Conservation (phyloP, 2,113 vertebrate genomes). For the Panthera leo region DNA sequence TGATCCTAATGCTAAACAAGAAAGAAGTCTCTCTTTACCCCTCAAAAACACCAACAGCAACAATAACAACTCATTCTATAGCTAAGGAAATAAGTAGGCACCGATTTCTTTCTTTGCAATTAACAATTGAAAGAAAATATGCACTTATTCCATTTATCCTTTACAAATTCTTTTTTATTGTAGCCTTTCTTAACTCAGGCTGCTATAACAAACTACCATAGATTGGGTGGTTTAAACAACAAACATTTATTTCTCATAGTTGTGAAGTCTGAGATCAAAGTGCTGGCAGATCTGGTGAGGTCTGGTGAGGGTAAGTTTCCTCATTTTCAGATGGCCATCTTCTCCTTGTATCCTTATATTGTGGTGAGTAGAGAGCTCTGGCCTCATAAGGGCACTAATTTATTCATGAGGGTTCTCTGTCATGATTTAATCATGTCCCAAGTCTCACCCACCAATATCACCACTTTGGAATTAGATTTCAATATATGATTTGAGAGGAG, state of each 20-base stretch:
- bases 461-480: not conserved
- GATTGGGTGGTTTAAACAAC: not conserved
- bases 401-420: not conserved
- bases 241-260: not conserved
- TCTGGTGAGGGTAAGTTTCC: not conserved
- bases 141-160: not conserved
- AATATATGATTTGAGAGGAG: not conserved
- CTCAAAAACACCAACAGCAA: not conserved
- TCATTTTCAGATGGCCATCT: not conserved
- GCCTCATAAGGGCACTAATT: not conserved
- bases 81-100: not conserved
- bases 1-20: not conserved
- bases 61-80: not conserved
- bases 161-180: not conserved
- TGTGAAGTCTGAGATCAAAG: not conserved
- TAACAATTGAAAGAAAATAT: not conserved
- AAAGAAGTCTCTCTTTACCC: not conserved
- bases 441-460: not conserved
- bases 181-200: not conserved
- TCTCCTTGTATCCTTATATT: not conserved
- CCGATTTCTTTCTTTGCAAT: not conserved
- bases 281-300: not conserved
- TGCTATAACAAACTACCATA: not conserved
- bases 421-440: not conserved
- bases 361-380: not conserved